Evolutionary conservation across 2,113 vertebrate species (phyloP).

Genomic region (Rhinogobius similis): DNA sequence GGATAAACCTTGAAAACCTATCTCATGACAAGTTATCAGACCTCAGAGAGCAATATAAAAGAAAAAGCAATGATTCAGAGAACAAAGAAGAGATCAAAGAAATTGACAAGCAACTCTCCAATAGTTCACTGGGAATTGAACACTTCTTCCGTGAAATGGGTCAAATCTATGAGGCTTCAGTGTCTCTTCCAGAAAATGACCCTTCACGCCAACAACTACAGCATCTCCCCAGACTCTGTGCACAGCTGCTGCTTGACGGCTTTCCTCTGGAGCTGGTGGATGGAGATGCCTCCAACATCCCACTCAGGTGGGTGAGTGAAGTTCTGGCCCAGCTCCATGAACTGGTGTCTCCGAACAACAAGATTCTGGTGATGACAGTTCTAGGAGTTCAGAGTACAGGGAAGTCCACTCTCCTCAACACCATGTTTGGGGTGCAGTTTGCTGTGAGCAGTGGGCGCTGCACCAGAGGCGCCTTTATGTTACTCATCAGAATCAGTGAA

Average conservation of each 20-base stretch:
- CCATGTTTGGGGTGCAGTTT: slow-evolving; percentile 83
- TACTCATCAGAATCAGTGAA: slow-evolving; percentile 43
- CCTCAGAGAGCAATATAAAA: slow-evolving; percentile 47
- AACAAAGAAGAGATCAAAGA: slow-evolving; percentile 41
- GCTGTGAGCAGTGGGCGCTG: slow-evolving; percentile 72
- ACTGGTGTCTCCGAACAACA: slow-evolving; percentile 44
- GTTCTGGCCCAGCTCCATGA: slow-evolving; percentile 61
- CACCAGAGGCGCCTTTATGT: slow-evolving; percentile 74
- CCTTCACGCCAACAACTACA: slow-evolving; percentile 33
- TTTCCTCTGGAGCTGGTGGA: slow-evolving; percentile 79
- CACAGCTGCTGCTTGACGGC: slow-evolving; percentile 71
- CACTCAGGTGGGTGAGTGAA: slow-evolving; percentile 75
- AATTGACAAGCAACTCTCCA: slow-evolving; percentile 57
- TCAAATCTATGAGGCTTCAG: slow-evolving; percentile 75
- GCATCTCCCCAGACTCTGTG: slow-evolving; percentile 52
- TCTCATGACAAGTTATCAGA: slow-evolving; percentile 37
- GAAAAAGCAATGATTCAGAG: slow-evolving; percentile 34
- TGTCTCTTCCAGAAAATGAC: slow-evolving; percentile 31
- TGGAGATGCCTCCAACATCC: slow-evolving; percentile 73
- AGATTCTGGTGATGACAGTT: slow-evolving; percentile 72
- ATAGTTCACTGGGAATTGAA: slow-evolving; percentile 75
- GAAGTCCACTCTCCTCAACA: slow-evolving; percentile 82
- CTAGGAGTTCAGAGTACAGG: slow-evolving; percentile 79
- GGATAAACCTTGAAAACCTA: slow-evolving; percentile 55
- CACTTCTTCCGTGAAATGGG: slow-evolving; percentile 80